Evolutionary conservation across 2,797 vertebrate genomes (phyloP).

Genomic region (Loris lydekkerianus): DNA sequence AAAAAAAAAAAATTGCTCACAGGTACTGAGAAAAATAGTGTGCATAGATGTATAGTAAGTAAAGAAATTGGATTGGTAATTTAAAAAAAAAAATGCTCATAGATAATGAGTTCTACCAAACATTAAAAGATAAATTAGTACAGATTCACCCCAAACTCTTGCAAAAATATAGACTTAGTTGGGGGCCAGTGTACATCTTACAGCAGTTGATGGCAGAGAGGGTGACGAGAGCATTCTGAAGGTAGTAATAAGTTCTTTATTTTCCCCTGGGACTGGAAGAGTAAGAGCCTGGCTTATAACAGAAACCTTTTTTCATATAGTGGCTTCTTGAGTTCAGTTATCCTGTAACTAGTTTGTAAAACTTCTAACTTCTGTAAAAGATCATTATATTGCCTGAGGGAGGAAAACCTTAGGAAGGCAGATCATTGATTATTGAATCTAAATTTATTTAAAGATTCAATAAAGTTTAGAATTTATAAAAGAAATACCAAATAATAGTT

Average conservation of each 20-base stretch:
- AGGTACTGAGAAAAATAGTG: background rate
- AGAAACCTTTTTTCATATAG: background rate
- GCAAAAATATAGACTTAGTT: background rate
- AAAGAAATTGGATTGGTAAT: slow-evolving; percentile 4
- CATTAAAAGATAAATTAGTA: background rate
- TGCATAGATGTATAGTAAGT: background rate
- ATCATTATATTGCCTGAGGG: background rate
- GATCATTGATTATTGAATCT: background rate
- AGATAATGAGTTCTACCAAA: background rate
- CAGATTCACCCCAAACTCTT: background rate
- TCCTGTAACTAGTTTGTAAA: background rate
- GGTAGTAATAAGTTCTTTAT: background rate
- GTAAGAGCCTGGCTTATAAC: background rate
- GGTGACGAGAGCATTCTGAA: background rate
- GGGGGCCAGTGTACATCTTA: background rate
- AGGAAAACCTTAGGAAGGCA: slow-evolving; percentile 4
- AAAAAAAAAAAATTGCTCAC: background rate
- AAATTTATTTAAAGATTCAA: slow-evolving; percentile 9
- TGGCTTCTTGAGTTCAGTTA: background rate
- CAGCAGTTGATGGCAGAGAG: background rate
- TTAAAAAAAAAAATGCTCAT: background rate
- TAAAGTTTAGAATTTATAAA: slow-evolving; percentile 45
- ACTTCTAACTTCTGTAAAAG: background rate
- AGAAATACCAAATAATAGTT: slow-evolving; percentile 19
- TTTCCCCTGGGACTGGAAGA: background rate